phyloP scores from a whole-genome alignment of 1,140 invertebrate species.

The Formica exsecta region DNA sequence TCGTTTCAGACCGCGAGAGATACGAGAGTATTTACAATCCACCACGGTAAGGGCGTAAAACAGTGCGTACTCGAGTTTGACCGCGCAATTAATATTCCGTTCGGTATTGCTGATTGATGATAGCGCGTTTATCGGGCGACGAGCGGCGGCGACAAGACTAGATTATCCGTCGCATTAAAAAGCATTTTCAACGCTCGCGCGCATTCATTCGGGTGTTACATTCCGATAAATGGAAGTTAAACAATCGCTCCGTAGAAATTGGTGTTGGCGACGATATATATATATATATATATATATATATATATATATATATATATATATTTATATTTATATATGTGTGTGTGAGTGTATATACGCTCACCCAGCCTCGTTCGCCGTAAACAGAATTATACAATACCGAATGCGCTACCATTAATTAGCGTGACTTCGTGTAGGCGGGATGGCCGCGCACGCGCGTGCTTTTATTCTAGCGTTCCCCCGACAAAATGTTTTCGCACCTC shows the following conservation, averaged over 20 bases:
- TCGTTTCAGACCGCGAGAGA: neutral
- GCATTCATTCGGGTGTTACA: slow-evolving; percentile 68
- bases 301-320: slow-evolving; percentile 46
- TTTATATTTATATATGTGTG: slow-evolving; percentile 54
- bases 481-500: slow-evolving; percentile 72
- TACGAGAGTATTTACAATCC: slow-evolving; percentile 1
- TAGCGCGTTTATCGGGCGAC: slow-evolving; percentile 68
- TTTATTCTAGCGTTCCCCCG: slow-evolving; percentile 69
- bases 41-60: slow-evolving; percentile 19
- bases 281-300: neutral
- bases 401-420: slow-evolving; percentile 74
- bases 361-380: slow-evolving; percentile 55
- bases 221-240: slow-evolving; percentile 75
- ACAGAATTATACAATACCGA: slow-evolving; percentile 76
- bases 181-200: slow-evolving; percentile 66
- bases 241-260: slow-evolving; percentile 72
- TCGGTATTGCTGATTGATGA: slow-evolving; percentile 70
- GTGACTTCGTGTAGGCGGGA: slow-evolving; percentile 68
- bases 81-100: slow-evolving; percentile 69
- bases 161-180: slow-evolving; percentile 76
- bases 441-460: slow-evolving; percentile 55
- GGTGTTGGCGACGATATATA: slow-evolving; percentile 51
- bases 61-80: slow-evolving; percentile 50
- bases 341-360: neutral
- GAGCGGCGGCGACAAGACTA: slow-evolving; percentile 34